Evolutionary conservation across 2,113 vertebrate genomes (phyloP), one percentile per base, ranked within the genome.

Genomic region (Emydura subglobosa): DNA sequence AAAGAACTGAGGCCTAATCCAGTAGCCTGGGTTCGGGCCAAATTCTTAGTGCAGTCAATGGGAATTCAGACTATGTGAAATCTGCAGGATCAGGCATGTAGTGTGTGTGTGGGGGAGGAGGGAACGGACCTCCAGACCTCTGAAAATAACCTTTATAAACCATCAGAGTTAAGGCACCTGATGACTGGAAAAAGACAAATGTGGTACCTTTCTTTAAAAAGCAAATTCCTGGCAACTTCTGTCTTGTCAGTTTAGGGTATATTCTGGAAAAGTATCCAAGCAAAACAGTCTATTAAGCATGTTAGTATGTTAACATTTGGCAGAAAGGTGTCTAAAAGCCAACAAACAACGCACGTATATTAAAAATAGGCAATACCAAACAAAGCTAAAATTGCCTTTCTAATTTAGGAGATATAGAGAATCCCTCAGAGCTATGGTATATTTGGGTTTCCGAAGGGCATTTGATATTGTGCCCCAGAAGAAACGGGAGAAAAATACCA

Each of bases 401-500:
- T 12, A 5, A 19, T 94, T 95, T 92, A 87, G 72, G 53, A 85
- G 82, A 83, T 22, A 51, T 55, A 79, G 72, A 5, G 0, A 89
- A 53, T 68, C 31, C 27, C 47, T 49, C 1, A 5, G n/a, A 85
- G 27, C 34, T 29, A 3, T n/a, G 31, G 68, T 0, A 0, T 81
- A 6, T n/a, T 90, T 86, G 82, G 79, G 74, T 88, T 55, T 92
- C 0, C 0, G 47, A 8, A 39, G 72, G 59, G 34, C 68, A 90
- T 89, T 82, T 74, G 57, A 88, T 86, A 86, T 13, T 53, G 31
- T 0, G 2, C 44, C 10, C 1, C 9, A 47, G 47, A 89, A 86
- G 53, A 95, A 93, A 84, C 34, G 19, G 50, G 83, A 82, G 82
- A 93, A 89, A 96, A 95, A 95, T 85, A 93, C 39, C 27, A 57